Evolutionary conservation across 92 coral and sea anemone genomes (phyloP), one percentile per base, ranked within the genome.

Genomic region (Zoanthus sansibaricus): DNA sequence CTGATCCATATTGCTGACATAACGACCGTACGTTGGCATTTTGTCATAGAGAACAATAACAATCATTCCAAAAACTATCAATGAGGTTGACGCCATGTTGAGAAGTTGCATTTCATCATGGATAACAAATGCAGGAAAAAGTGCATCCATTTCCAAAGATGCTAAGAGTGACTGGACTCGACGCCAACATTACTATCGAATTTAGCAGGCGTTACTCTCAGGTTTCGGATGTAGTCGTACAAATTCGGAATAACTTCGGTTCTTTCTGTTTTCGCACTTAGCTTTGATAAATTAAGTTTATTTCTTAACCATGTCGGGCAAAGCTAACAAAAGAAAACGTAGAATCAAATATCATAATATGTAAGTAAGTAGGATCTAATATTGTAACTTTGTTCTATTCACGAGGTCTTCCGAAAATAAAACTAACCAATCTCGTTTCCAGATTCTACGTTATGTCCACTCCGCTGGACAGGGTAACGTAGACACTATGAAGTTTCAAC

Each of bases 11-110:
- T 68, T 32, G 45, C 37, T 77, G 21, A 87, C 48, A 79, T 93
- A 91, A 14, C 98, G 89, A 3, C 96, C 98, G 32, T 95, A 95
- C 51, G 94, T 95, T 18, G 93, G 94, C 44, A 91, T 78, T 12
- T 87, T 75, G 33, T 83, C 94, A 30, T 93, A 79, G 13, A 93
- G 76, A 31, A 88, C 74, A 17, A 93, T 18, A 11, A 83, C 94
- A 6, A 88, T 86, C 59, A 91, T 46, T n/a, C 92, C 82, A 47
- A 83, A 76, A 2, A 87, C 42, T n/a, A 91, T 93, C 42, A 95
- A 16, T 45, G 76, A 77, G 4, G 75, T 91, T 59, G 96, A 93
- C 14, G 88, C 15, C 55, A 93, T 49, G 76, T 78, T 61, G 67
- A 94, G 89, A 30, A 94, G 37, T 76, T 94, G 92, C 17, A 87